phyloP scores from a whole-genome alignment of 2,888 invertebrate species.

The Nasonovia ribisnigri region DNA sequence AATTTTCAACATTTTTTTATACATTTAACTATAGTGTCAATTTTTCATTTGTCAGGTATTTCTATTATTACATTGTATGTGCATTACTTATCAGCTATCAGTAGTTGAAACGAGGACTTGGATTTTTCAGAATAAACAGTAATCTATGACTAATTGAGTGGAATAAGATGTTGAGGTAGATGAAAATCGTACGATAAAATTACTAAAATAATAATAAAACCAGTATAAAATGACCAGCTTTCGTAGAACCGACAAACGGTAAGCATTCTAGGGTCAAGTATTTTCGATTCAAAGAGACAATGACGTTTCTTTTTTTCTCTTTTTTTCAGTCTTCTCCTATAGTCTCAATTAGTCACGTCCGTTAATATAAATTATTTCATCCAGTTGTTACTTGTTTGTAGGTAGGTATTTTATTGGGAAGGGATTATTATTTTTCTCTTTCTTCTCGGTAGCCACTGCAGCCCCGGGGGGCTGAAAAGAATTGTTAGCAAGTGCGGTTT shows the following conservation, averaged over 20 bases:
- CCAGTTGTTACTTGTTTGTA: not conserved
- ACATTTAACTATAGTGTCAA: not conserved
- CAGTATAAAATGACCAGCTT: not conserved
- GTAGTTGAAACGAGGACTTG: not conserved
- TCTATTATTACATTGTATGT: not conserved
- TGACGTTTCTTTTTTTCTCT: not conserved
- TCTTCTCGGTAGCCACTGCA: not conserved
- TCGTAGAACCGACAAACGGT: not conserved
- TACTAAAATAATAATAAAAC: not conserved
- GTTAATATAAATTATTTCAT: not conserved
- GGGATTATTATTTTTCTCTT: not conserved
- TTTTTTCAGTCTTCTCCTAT: not conserved
- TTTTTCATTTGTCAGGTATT: not conserved
- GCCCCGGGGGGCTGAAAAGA: not conserved
- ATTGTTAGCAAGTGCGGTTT: not conserved
- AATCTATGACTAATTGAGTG: not conserved
- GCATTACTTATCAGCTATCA: not conserved
- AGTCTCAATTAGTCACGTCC: not conserved
- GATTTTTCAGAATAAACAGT: not conserved
- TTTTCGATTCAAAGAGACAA: not conserved
- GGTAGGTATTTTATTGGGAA: not conserved
- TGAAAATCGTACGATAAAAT: not conserved
- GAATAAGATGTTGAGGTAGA: not conserved
- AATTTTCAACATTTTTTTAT: not conserved
- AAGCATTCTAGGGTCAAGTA: not conserved